A percentile compares a stretch with the other conserved stretches of the same genome.
phyloP scores from a whole-genome alignment of 2,888 invertebrate species.

The Polietes domitor region DNA sequence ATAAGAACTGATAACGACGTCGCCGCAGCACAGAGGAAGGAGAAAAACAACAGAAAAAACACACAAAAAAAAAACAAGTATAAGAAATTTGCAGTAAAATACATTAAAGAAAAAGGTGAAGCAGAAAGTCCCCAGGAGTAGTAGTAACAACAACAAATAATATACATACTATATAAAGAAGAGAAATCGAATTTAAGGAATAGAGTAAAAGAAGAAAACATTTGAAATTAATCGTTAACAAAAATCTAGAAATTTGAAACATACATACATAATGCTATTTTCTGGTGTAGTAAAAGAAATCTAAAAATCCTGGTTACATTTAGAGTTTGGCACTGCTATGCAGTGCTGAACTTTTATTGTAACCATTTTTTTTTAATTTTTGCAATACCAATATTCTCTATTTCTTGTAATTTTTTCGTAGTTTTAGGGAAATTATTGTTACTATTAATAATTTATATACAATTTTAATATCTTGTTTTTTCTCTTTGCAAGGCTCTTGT shows the following conservation, averaged over 20 bases:
- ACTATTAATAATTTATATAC: constrained; percentile 37
- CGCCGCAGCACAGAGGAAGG: constrained; percentile 27
- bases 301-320: constrained; percentile 37
- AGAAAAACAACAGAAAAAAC: constrained; percentile 47
- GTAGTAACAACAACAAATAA: background rate
- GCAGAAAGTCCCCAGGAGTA: background rate
- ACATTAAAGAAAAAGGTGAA: constrained; percentile 39
- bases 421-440: constrained; percentile 36
- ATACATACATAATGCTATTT: background rate
- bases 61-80: constrained; percentile 30
- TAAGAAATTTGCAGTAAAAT: constrained; percentile 45
- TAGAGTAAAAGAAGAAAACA: constrained; percentile 7
- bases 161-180: constrained; percentile 31
- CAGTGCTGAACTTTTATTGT: constrained; percentile 54
- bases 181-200: constrained; percentile 43
- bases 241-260: background rate
- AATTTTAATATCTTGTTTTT: constrained; percentile 15
- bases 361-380: constrained; percentile 19
- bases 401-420: constrained; percentile 36
- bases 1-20: constrained; percentile 74
- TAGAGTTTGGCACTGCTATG: constrained; percentile 48
- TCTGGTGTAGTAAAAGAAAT: constrained; percentile 19
- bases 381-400: constrained; percentile 13
- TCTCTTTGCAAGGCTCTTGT: constrained; percentile 40
- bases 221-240: background rate